Evolutionary conservation across 2,113 vertebrate genomes (phyloP).

Genomic region (Strigops habroptila): DNA sequence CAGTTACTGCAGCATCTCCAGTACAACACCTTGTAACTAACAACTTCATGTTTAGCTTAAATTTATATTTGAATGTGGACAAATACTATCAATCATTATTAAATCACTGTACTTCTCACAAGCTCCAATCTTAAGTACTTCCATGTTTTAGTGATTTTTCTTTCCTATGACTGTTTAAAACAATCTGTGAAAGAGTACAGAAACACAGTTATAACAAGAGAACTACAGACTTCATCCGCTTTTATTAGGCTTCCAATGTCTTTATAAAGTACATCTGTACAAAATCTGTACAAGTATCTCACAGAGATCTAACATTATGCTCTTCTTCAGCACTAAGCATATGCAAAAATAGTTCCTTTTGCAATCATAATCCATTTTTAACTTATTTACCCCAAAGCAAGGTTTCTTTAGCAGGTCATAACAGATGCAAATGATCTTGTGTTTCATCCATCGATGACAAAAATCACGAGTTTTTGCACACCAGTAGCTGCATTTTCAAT

Average conservation of each 20-base stretch:
- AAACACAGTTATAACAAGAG: neutral
- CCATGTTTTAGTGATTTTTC: neutral
- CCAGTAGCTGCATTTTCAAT: constrained; percentile 39
- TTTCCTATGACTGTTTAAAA: neutral
- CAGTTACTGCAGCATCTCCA: neutral
- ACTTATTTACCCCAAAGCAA: neutral
- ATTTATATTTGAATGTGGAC: neutral
- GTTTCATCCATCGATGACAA: neutral
- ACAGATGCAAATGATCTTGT: neutral
- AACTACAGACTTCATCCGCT: neutral
- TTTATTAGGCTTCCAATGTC: neutral
- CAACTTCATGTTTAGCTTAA: neutral
- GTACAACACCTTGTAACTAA: neutral
- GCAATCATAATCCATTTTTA: neutral
- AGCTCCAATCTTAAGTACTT: neutral
- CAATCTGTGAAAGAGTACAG: neutral
- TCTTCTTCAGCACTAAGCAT: neutral
- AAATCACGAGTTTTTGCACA: neutral
- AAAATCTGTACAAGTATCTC: neutral
- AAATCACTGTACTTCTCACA: neutral
- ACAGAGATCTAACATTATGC: neutral
- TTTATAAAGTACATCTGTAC: neutral
- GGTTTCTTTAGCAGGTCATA: neutral
- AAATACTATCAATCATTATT: neutral
- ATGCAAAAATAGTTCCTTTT: neutral